phyloP scores from a whole-genome alignment of 92 coral and sea anemone species.

The Phymanthus crucifer region DNA sequence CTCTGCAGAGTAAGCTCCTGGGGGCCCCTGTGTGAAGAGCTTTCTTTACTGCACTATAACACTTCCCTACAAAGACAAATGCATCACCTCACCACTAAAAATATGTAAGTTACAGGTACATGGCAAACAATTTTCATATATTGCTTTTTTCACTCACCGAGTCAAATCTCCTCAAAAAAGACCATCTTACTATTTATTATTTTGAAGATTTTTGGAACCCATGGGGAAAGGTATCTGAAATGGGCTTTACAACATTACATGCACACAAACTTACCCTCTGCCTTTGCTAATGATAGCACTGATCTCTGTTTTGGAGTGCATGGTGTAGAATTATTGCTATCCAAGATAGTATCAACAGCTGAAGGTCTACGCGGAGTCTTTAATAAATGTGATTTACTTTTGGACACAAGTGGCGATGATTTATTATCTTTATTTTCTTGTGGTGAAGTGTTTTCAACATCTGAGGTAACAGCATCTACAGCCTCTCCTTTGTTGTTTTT shows the following conservation, averaged over 20 bases:
- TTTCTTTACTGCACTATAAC: conserved; percentile 78
- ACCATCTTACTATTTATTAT: too few relatives aligned
- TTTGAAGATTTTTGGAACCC: too few relatives aligned
- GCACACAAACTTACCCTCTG: neutral
- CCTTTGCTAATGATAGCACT: conserved; percentile 24
- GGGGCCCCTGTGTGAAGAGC: conserved; percentile 95
- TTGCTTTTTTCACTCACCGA: too few relatives aligned
- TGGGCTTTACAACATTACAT: neutral
- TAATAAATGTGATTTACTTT: neutral
- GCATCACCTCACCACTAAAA: too few relatives aligned
- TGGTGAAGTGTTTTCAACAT: conserved; percentile 52
- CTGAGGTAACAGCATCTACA: conserved; percentile 43
- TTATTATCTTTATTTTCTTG: conserved; percentile 16
- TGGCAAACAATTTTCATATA: too few relatives aligned
- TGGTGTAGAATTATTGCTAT: neutral
- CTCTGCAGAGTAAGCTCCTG: conserved; percentile 87
- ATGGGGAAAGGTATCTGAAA: neutral
- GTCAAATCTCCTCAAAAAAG: too few relatives aligned
- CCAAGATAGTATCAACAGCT: neutral
- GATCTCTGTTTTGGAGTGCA: conserved; percentile 35
- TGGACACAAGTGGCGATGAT: neutral
- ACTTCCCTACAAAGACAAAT: conserved; percentile 56
- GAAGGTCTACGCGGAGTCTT: neutral
- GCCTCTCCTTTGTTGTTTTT: conserved; percentile 62
- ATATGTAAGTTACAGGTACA: too few relatives aligned